Evolutionary conservation across 2,797 vertebrate genomes (phyloP).

Genomic region (Myotis daubentonii): DNA sequence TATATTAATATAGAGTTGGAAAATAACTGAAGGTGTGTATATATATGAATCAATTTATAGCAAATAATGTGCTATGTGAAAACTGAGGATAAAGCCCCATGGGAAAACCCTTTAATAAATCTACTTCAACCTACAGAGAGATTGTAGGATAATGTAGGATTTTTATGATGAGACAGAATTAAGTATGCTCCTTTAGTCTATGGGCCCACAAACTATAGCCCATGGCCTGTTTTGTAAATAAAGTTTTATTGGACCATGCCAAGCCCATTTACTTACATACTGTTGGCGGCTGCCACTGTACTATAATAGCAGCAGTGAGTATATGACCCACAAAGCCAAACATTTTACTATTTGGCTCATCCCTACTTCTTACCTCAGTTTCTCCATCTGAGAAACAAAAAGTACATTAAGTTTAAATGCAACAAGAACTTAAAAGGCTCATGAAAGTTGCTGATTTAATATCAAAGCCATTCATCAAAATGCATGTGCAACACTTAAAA

Average conservation of each 20-base stretch:
- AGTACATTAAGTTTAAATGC: neutral
- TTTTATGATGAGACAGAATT: neutral
- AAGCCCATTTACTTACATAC: neutral
- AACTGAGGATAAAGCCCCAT: neutral
- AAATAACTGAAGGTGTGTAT: neutral
- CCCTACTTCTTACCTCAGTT: conserved; percentile 19
- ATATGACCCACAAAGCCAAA: neutral
- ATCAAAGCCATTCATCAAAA: conserved; percentile 22
- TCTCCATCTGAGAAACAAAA: conserved; percentile 39
- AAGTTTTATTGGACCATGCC: neutral
- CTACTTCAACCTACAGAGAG: neutral
- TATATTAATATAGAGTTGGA: neutral
- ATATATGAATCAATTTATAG: neutral
- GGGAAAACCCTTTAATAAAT: neutral
- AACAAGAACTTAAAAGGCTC: conserved; percentile 22
- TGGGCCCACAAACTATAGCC: neutral
- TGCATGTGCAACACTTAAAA: neutral
- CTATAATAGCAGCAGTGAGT: neutral
- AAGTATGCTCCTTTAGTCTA: neutral
- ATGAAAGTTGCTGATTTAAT: neutral
- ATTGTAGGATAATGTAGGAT: neutral
- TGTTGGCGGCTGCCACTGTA: neutral
- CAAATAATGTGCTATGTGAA: neutral
- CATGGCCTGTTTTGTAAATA: neutral
- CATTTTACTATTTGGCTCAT: neutral